These are phyloP conservation scores for Branchellion lobata DNA, from an alignment of 2,888 invertebrate species.

Conservation along the genomic window DNA sequence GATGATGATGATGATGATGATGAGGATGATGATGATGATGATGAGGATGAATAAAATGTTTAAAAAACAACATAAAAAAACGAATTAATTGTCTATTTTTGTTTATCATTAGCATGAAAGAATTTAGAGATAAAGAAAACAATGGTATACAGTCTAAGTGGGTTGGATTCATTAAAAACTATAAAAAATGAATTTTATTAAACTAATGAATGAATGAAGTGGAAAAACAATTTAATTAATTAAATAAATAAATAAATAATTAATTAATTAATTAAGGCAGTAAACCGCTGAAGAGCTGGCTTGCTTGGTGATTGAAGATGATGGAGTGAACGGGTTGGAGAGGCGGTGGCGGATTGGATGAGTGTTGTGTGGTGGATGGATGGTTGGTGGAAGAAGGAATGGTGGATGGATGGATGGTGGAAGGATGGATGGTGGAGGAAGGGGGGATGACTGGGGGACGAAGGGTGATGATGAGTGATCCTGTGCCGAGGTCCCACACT, in stretches of 20 bases:
- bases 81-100: too few species aligned
- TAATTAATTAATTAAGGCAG: not conserved
- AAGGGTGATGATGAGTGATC: conserved; percentile 70
- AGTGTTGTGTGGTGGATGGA: not conserved
- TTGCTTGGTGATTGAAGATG: not conserved
- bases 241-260: too few species aligned
- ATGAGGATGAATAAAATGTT: conserved; percentile 48
- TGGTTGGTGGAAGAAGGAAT: not conserved
- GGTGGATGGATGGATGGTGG: not conserved
- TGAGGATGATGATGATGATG: too few species aligned
- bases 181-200: too few species aligned
- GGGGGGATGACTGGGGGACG: too few species aligned
- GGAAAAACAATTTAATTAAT: too few species aligned
- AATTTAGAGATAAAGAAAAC: too few species aligned
- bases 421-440: not conserved
- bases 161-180: too few species aligned
- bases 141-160: too few species aligned
- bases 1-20: conserved; percentile 16
- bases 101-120: too few species aligned
- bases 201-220: too few species aligned
- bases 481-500: conserved; percentile 74
- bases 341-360: not conserved
- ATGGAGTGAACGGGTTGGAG: not conserved
- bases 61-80: too few species aligned
- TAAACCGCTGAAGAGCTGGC: not conserved